Percentiles rank a stretch among this genome's conserved stretches.
phyloP scores from a whole-genome alignment of 2,888 invertebrate species.

The Heliconius hortense region DNA sequence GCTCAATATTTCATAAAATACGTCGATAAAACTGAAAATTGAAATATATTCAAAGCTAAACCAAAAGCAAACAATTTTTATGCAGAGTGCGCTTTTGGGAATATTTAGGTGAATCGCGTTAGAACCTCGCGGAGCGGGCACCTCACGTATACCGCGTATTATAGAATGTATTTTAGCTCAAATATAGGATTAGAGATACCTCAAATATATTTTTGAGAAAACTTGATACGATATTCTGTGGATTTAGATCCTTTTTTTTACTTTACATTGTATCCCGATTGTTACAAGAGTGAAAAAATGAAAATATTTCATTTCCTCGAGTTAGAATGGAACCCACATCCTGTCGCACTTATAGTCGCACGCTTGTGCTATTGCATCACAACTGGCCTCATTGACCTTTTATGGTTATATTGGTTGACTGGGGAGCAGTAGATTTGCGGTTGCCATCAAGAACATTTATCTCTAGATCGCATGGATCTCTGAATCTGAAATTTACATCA shows the following conservation, averaged over 20 bases:
- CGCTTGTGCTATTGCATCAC: too few species aligned
- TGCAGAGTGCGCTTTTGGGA: slow-evolving; percentile 8
- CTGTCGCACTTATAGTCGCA: too few species aligned
- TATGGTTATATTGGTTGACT: too few species aligned
- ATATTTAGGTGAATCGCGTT: slow-evolving; percentile 31
- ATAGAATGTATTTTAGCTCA: not conserved
- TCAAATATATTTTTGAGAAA: not conserved
- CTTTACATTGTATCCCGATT: too few species aligned
- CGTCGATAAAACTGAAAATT: slow-evolving; percentile 15
- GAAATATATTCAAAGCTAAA: slow-evolving; percentile 28
- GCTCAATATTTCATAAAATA: slow-evolving; percentile 17
- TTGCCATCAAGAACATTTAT: too few species aligned
- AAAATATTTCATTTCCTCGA: too few species aligned
- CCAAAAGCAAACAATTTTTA: slow-evolving; percentile 24
- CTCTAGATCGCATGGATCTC: too few species aligned
- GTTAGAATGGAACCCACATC: too few species aligned
- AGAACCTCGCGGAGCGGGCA: slow-evolving; percentile 28
- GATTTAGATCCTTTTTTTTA: not conserved
- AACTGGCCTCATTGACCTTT: too few species aligned
- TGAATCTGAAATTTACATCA: too few species aligned
- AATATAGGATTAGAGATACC: not conserved
- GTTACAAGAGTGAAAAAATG: too few species aligned
- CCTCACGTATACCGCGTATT: slow-evolving; percentile 3
- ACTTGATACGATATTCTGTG: not conserved
- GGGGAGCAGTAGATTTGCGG: too few species aligned